Evolutionary conservation across 1,140 invertebrate genomes (phyloP).

Genomic region (Sitobion miscanthi): DNA sequence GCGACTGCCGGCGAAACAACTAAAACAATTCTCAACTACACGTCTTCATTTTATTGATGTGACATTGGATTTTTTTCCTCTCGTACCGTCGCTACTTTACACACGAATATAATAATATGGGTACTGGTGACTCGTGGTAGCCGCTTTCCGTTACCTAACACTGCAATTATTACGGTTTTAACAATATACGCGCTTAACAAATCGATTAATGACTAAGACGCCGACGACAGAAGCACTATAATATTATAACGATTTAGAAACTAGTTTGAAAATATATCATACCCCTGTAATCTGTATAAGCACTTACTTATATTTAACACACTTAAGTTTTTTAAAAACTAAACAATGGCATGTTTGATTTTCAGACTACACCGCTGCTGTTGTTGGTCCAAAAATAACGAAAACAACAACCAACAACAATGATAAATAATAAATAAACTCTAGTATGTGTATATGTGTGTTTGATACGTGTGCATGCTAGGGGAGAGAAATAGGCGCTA

Average conservation of each 20-base stretch:
- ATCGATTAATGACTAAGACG: neutral
- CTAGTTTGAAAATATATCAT: neutral
- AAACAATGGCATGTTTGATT: conserved; percentile 22
- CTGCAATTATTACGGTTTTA: neutral
- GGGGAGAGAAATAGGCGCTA: conserved; percentile 29
- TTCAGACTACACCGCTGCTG: neutral
- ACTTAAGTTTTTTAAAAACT: neutral
- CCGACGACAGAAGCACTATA: neutral
- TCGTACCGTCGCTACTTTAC: neutral
- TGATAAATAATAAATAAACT: conserved; percentile 50
- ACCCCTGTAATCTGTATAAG: neutral
- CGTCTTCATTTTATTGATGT: conserved; percentile 24
- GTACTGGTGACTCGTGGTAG: neutral
- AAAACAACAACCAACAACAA: conserved; percentile 42
- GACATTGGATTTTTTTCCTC: neutral
- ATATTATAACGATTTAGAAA: neutral
- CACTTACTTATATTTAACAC: neutral
- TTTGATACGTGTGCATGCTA: conserved; percentile 6
- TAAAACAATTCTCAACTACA: conserved; percentile 19
- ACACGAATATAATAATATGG: neutral
- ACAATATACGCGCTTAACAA: neutral
- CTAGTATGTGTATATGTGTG: neutral
- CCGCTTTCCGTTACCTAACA: neutral
- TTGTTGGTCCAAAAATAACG: conserved; percentile 43
- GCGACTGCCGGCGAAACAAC: conserved; percentile 22